Conservation (phyloP, 2,888 invertebrate genomes). For the Cryptops parisi region DNA sequence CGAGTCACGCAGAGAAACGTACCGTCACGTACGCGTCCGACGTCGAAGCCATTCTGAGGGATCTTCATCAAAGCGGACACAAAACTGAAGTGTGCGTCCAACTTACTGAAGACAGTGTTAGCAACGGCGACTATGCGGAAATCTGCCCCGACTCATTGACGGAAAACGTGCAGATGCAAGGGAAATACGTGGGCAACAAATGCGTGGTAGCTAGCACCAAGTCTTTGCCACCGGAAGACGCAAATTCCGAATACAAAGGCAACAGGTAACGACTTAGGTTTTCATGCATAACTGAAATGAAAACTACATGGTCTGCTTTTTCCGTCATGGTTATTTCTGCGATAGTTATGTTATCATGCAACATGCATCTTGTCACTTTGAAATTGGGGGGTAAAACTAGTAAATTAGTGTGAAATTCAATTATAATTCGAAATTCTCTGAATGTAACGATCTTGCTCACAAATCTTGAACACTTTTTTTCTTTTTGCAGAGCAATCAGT, state of each 20-base stretch:
- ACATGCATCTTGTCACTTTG: too few relatives aligned
- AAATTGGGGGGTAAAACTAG: too few relatives aligned
- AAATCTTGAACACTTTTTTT: too few relatives aligned
- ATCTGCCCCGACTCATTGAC: not conserved
- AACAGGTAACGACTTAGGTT: not conserved
- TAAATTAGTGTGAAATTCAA: too few relatives aligned
- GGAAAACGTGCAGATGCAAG: not conserved
- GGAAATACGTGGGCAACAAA: not conserved
- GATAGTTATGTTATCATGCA: too few relatives aligned
- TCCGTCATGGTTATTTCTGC: too few relatives aligned
- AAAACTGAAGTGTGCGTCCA: not conserved
- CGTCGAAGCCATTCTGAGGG: not conserved
- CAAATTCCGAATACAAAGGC: not conserved
- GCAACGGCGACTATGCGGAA: not conserved
- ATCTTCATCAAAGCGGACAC: constrained; percentile 25
- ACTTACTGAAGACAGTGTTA: not conserved
- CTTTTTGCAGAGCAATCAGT: constrained; percentile 9
- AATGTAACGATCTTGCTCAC: too few relatives aligned
- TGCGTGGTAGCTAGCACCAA: not conserved
- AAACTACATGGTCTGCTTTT: too few relatives aligned
- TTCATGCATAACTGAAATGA: too few relatives aligned
- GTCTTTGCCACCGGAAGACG: not conserved
- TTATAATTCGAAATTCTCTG: too few relatives aligned
- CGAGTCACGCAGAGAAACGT: constrained; percentile 47
- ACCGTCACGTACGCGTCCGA: not conserved